Evolutionary conservation across 2,113 vertebrate genomes (phyloP), one percentile per base, ranked within the genome.

Genomic region (Epinephelus lanceolatus): DNA sequence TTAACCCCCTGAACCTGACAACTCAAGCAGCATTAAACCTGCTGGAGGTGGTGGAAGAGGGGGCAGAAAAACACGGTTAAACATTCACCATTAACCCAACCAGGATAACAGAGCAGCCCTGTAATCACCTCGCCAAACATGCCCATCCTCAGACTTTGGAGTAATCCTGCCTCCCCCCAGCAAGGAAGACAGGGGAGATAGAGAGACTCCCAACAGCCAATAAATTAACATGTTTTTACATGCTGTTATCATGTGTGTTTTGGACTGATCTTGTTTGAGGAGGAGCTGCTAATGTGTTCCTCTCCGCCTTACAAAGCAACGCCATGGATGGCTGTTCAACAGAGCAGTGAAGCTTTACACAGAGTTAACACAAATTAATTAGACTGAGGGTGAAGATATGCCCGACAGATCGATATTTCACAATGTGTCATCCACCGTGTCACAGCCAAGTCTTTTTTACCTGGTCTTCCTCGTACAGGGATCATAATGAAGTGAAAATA

Each of bases 181-280:
- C 3, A 47, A 60, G 27, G 42, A 15, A 68, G 49, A 49, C 18
- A 4, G 30, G 33, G 6, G 45, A 59, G 42, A 66, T 5, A 37
- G 52, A 77, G 45, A 82, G 56, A 27, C 53, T 86, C 74, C 71
- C 69, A 84, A 83, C 79, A 85, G 86, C 81, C 81, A 85, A 92
- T 92, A 90, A 86, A 92, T 91, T 71, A 83, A 76, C 88, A 93
- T 89, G 69, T 86, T 85, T 92, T 89, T 78, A 85, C 87, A 92
- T 84, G 55, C 60, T 19, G 70, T 91, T 83, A 82, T 72, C 62
- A 60, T 89, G 86, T 67, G 77, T 47, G 30, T 63, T 77, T 81
- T 80, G 80, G 65, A 68, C 30, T 56, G 63, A 72, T 87, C 63
- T 52, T 77, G 80, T 87, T 82, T 68, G 73, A 80, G 86, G 83